Percentiles rank a stretch among this genome's conserved stretches.
Evolutionary conservation across 2,113 vertebrate genomes (phyloP).

Genomic region (Mugil cephalus): DNA sequence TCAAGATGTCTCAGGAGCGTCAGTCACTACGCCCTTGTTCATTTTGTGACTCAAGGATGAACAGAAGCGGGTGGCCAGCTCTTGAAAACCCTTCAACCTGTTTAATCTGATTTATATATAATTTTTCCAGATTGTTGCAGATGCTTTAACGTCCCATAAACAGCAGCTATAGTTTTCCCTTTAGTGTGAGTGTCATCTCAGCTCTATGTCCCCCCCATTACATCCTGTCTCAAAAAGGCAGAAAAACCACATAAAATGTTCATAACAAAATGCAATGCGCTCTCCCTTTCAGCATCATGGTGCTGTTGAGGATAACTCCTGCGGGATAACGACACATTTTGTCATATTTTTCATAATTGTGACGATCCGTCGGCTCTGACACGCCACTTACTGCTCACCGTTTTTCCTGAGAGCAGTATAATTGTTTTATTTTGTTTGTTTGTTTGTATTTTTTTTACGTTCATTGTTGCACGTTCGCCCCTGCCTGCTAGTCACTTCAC

Average conservation of each 20-base stretch:
- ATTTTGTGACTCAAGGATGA: no score
- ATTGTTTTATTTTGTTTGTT: background rate
- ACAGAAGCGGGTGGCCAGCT: background rate
- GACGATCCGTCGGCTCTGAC: background rate
- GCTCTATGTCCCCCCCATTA: no score
- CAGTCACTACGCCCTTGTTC: no score
- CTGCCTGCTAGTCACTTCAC: constrained; percentile 31
- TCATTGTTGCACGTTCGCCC: constrained; percentile 38
- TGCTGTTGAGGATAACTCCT: background rate
- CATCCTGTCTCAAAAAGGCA: no score
- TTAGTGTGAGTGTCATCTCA: no score
- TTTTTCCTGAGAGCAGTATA: background rate
- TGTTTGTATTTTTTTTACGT: background rate
- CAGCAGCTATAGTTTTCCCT: no score
- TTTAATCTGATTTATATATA: background rate
- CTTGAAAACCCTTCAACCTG: background rate
- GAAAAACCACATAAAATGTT: no score
- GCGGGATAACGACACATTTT: background rate
- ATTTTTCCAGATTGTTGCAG: background rate
- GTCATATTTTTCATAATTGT: background rate
- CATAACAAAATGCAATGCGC: no score
- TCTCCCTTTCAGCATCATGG: background rate
- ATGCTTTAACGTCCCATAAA: no score
- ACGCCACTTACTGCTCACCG: background rate
- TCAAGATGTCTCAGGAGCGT: no score